These are phyloP conservation scores for Forbesichthys papilliferus DNA, from an alignment of 2,113 vertebrate genomes.

Conservation along the genomic window DNA sequence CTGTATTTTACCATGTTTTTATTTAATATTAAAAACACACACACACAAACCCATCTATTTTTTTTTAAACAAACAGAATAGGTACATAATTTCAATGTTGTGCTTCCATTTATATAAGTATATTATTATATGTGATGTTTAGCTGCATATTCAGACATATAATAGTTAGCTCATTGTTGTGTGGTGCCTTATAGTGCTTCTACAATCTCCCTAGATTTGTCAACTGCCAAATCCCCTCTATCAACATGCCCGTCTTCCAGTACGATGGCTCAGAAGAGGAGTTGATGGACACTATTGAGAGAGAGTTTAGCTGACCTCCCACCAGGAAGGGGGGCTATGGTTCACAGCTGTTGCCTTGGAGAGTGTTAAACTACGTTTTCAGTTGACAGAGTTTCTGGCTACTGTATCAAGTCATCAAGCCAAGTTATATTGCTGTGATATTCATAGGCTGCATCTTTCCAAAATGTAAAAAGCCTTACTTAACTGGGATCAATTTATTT, in stretches of 20 bases:
- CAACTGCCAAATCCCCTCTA: constrained; percentile 40
- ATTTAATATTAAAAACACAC: no score
- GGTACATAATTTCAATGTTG: no score
- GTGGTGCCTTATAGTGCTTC: constrained; percentile 1
- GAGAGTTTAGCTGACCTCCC: constrained; percentile 72
- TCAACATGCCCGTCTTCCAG: constrained; percentile 55
- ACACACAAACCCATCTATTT: no score
- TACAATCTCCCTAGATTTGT: constrained; percentile 45
- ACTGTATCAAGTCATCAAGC: not conserved
- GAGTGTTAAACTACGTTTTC: constrained; percentile 26
- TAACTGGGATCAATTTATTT: constrained; percentile 1
- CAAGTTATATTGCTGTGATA: constrained; percentile 8
- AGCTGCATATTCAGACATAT: no score
- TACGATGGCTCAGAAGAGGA: constrained; percentile 78
- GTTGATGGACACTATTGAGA: constrained; percentile 79
- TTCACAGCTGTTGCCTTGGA: not conserved
- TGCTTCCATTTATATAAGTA: no score
- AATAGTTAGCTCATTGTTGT: not conserved
- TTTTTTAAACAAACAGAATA: no score
- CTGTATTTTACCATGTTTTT: no score
- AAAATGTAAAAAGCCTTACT: not conserved
- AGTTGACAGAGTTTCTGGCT: constrained; percentile 29
- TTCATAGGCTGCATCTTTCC: constrained; percentile 9
- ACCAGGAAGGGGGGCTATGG: not conserved
- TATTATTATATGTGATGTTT: no score